Evolutionary conservation across 1,140 invertebrate species (phyloP).

Genomic region (Ephestia elutella): DNA sequence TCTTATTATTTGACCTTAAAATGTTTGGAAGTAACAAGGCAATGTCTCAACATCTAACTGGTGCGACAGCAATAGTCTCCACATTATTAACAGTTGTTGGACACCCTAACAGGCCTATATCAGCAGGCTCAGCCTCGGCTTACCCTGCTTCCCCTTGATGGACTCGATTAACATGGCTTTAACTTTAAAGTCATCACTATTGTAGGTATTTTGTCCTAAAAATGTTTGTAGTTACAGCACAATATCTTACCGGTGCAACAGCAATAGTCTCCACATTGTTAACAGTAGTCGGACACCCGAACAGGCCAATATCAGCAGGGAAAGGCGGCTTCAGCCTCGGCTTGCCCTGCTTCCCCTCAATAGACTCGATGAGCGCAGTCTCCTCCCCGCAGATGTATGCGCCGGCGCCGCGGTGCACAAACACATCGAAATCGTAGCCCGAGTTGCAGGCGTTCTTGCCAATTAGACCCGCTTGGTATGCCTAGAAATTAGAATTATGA

Average conservation of each 20-base stretch:
- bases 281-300: constrained; percentile 98
- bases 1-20: too few relatives aligned
- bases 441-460: constrained; percentile 98
- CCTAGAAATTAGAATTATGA: constrained; percentile 75
- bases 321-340: constrained; percentile 99
- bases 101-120: constrained; percentile 98
- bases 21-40: too few relatives aligned
- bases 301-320: constrained; percentile 98
- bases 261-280: constrained; percentile 99
- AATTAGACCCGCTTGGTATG: constrained; percentile 95
- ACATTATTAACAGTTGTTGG: constrained; percentile 99
- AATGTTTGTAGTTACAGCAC: too few relatives aligned
- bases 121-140: constrained; percentile 98
- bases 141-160: constrained; percentile 98
- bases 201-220: too few relatives aligned
- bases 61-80: constrained; percentile 98
- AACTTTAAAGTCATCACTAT: too few relatives aligned
- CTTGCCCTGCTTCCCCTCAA: constrained; percentile 99
- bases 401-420: constrained; percentile 97
- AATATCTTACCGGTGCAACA: constrained; percentile 87
- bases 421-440: constrained; percentile 99
- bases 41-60: constrained; percentile 77
- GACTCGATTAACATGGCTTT: too few relatives aligned
- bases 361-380: constrained; percentile 98
- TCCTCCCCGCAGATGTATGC: constrained; percentile 99